These are phyloP conservation scores for Leptopilina syphax DNA, from an alignment of 2,888 invertebrate genomes.

Conservation along the genomic window DNA sequence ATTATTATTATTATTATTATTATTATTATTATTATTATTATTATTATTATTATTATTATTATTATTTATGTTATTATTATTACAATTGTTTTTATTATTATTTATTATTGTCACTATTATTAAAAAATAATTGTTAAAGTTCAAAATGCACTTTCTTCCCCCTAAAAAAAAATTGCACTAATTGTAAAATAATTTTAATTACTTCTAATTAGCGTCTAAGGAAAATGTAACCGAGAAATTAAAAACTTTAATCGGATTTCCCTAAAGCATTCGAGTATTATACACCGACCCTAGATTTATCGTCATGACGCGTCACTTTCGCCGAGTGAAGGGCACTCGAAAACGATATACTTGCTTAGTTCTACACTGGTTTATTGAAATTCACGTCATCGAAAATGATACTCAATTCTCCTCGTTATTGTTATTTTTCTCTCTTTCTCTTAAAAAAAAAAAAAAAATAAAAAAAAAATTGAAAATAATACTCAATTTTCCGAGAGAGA, in stretches of 20 bases:
- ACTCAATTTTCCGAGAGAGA: not conserved
- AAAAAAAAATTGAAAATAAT: not conserved
- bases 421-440: not conserved
- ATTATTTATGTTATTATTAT: no score
- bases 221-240: not conserved
- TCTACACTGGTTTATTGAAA: slow-evolving; percentile 28
- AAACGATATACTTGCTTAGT: slow-evolving; percentile 12
- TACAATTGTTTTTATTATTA: no score
- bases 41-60: no score
- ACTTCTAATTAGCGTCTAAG: not conserved
- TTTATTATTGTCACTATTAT: no score
- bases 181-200: not conserved
- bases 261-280: slow-evolving; percentile 28
- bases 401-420: not conserved
- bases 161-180: not conserved
- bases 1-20: no score
- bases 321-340: slow-evolving; percentile 37
- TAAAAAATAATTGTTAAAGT: no score
- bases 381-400: slow-evolving; percentile 15
- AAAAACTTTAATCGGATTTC: not conserved
- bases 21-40: no score
- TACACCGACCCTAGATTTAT: slow-evolving; percentile 32
- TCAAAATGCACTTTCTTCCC: no score
- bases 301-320: slow-evolving; percentile 38
- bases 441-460: no score